A percentile compares a stretch with the other conserved stretches of the same genome.
phyloP scores from a whole-genome alignment of 1,140 invertebrate species.

The Phortica variegata region DNA sequence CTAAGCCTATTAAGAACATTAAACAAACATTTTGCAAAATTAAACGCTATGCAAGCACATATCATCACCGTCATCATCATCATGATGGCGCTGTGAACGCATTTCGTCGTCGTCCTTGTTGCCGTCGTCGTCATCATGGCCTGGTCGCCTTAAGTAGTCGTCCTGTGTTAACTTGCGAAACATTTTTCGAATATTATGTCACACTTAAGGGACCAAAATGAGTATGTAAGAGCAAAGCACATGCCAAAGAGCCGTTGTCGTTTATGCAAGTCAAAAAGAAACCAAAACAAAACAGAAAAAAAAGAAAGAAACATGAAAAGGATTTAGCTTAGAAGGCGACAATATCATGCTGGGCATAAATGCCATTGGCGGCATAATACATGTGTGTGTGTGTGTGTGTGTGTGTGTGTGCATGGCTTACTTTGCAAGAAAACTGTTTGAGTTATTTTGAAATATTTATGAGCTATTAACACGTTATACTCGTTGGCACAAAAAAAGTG shows the following conservation, averaged over 20 bases:
- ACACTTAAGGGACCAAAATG: conserved; percentile 52
- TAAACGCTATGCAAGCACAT: conserved; percentile 54
- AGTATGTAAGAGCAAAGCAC: too few species aligned
- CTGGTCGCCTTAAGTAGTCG: too few species aligned
- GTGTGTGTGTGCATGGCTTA: too few species aligned
- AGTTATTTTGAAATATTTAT: conserved; percentile 54
- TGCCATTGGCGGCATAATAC: conserved; percentile 24
- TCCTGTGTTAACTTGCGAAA: conserved; percentile 51
- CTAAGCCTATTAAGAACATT: conserved; percentile 55
- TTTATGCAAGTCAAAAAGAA: conserved; percentile 10
- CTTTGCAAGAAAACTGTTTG: conserved; percentile 36
- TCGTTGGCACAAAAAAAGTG: conserved; percentile 20
- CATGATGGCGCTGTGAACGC: background rate
- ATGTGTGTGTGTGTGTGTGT: too few species aligned
- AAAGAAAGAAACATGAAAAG: too few species aligned
- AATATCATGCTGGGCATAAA: too few species aligned
- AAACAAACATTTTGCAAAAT: conserved; percentile 55
- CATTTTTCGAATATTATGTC: conserved; percentile 53
- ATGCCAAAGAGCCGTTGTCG: conserved; percentile 10
- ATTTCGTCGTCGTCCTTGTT: background rate
- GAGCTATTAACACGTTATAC: conserved; percentile 51
- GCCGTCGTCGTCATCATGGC: background rate
- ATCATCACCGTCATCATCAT: conserved; percentile 14
- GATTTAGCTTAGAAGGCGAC: too few species aligned
- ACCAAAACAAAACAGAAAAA: conserved; percentile 2